phyloP scores from a whole-genome alignment of 2,888 invertebrate species.

The Ecdyonurus torrentis region DNA sequence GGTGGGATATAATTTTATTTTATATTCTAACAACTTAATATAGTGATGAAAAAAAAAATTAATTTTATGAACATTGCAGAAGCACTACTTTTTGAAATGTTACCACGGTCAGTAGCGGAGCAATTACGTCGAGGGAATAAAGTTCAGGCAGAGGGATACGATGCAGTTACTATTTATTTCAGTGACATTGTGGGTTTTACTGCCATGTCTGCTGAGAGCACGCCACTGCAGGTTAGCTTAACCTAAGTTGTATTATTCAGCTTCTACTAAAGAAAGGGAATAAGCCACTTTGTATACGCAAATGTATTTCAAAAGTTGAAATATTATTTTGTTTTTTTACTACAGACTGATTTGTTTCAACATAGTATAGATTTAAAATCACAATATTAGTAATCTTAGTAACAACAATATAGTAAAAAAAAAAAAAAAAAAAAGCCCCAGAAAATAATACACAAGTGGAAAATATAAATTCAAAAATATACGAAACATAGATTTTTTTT shows the following conservation, averaged over 20 bases:
- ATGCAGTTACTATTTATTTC: constrained; percentile 85
- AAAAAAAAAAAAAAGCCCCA: neutral
- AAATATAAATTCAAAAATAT: neutral
- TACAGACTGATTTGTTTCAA: too few relatives aligned
- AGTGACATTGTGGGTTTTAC: constrained; percentile 92
- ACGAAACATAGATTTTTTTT: neutral
- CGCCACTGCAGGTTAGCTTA: constrained; percentile 58
- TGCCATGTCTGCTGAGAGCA: constrained; percentile 80
- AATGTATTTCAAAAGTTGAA: too few relatives aligned
- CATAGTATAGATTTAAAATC: too few relatives aligned
- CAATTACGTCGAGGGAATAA: constrained; percentile 77
- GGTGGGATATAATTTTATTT: constrained; percentile 30
- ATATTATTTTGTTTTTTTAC: too few relatives aligned
- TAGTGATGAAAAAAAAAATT: constrained; percentile 2
- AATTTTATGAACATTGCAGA: constrained; percentile 37
- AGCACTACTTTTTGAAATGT: constrained; percentile 71
- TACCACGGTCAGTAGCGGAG: constrained; percentile 81
- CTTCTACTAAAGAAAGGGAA: too few relatives aligned
- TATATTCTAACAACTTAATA: neutral
- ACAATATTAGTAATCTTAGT: too few relatives aligned
- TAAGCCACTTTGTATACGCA: too few relatives aligned
- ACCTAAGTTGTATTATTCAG: too few relatives aligned
- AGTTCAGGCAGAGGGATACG: constrained; percentile 81
- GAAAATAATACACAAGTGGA: neutral
- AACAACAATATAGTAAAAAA: too few relatives aligned